Evolutionary conservation across 2,888 invertebrate genomes (phyloP).

Genomic region (Ichneumoninae sp.): DNA sequence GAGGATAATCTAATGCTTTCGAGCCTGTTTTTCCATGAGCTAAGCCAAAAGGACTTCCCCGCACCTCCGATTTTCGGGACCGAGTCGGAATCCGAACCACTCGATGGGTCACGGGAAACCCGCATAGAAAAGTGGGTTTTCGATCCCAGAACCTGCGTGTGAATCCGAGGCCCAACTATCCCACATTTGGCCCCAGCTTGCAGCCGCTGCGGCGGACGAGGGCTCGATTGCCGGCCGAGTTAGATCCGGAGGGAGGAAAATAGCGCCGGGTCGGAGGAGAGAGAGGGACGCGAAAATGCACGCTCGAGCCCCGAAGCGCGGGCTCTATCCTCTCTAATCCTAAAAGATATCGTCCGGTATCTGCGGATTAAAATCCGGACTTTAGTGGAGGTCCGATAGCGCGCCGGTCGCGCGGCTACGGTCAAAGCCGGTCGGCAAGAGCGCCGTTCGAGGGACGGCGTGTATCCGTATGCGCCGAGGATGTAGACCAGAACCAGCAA

Average conservation of each 20-base stretch:
- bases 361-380: constrained; percentile 82
- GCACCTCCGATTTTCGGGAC: too few species aligned
- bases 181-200: constrained; percentile 4
- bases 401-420: constrained; percentile 20
- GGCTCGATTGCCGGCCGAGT: constrained; percentile 20
- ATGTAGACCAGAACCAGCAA: constrained; percentile 3
- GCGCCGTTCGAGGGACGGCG: neutral
- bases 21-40: too few species aligned
- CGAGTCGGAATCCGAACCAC: too few species aligned
- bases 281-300: constrained; percentile 14
- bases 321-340: constrained; percentile 76
- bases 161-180: too few species aligned
- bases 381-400: constrained; percentile 70
- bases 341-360: constrained; percentile 80
- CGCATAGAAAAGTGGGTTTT: too few species aligned
- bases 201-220: constrained; percentile 14
- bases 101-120: too few species aligned
- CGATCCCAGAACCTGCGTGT: too few species aligned
- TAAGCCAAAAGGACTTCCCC: too few species aligned
- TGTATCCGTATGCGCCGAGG: constrained; percentile 8
- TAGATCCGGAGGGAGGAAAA: constrained; percentile 1
- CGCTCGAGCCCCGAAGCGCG: neutral
- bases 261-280: neutral
- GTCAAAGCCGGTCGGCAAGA: neutral
- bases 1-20: too few species aligned